Conservation (phyloP, 92 coral and sea anemone genomes). For the Muricea muricata region DNA sequence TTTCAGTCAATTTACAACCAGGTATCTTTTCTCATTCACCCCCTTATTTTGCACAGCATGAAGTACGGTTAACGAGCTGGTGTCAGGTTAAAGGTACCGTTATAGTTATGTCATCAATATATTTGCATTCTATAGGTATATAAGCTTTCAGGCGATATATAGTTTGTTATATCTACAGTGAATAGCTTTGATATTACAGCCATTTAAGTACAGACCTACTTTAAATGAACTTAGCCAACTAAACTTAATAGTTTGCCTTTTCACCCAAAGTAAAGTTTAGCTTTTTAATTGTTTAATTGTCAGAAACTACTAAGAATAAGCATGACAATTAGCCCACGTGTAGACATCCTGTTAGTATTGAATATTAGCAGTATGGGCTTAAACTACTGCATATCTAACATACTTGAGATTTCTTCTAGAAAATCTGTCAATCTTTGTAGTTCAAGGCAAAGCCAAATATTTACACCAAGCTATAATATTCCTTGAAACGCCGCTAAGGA, state of each 20-base stretch:
- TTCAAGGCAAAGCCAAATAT: not conserved
- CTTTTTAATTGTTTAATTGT: too few relatives aligned
- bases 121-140: conserved; percentile 33
- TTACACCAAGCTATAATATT: not conserved
- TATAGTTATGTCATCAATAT: conserved; percentile 11
- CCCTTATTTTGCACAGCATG: conserved; percentile 51
- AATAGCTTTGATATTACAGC: not conserved
- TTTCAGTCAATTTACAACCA: conserved; percentile 26
- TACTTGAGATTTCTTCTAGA: not conserved
- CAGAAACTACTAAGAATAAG: too few relatives aligned
- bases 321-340: too few relatives aligned
- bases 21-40: conserved; percentile 59
- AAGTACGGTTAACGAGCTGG: conserved; percentile 14
- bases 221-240: too few relatives aligned
- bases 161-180: conserved; percentile 16
- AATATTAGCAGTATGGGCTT: not conserved
- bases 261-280: too few relatives aligned
- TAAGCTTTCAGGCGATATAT: conserved; percentile 55
- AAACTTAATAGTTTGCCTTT: too few relatives aligned
- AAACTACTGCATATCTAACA: not conserved
- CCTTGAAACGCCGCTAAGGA: not conserved
- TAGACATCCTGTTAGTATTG: not conserved
- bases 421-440: too few relatives aligned
- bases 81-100: conserved; percentile 30
- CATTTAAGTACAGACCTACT: not conserved